Base-by-base conservation (phyloP, 1,140 invertebrate species). In the Coelopa frigida region DNA sequence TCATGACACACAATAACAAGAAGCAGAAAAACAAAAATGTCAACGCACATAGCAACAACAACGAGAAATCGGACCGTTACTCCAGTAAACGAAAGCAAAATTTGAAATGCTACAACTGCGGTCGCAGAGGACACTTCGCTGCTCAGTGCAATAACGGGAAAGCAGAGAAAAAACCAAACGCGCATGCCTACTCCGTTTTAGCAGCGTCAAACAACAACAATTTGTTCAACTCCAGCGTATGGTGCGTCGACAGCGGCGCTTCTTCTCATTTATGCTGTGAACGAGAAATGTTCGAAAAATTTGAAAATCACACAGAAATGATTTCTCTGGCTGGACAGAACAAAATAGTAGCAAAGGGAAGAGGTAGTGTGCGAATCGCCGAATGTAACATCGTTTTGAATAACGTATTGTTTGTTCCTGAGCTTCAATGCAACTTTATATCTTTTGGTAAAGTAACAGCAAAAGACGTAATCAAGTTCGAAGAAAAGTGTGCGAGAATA, bases 401-500 rank as follows among this genome's bases (percentile, higher is more conserved):
- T 8, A 27, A 48, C 5, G 32, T 43, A 11, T 20, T 48, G 32
- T 48, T 42, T 24, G 38, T 43, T 22, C 24, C 27, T 26, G 20
- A 44, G 4, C 33, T 49, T n/a, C 20, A 49, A 38, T 24, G 14
- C 3, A 49, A 49, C 22, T 49, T 49, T 43, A 35, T 49, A 3
- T 44, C 32, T 5, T 10, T 40, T 10, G 8, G 10, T 7, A 49
- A 37, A 42, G 36, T 39, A 15, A 31, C 12, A 5, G 20, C 43
- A 15, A 49, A 44, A 24, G 47, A 41, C 3, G 27, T 14, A 29
- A 29, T 29, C 14, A 14, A 10, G 14, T 29, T 29, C 27, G 14
- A 10, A 14, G 27, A 29, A 8, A 29, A 14, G 8, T 10, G 14
- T 29, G 27, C 27, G 8, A 14, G 14, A 29, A 14, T 29, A 8